phyloP scores from a whole-genome alignment of 2,888 invertebrate genomes.

The Caenorhabditis sp. region DNA sequence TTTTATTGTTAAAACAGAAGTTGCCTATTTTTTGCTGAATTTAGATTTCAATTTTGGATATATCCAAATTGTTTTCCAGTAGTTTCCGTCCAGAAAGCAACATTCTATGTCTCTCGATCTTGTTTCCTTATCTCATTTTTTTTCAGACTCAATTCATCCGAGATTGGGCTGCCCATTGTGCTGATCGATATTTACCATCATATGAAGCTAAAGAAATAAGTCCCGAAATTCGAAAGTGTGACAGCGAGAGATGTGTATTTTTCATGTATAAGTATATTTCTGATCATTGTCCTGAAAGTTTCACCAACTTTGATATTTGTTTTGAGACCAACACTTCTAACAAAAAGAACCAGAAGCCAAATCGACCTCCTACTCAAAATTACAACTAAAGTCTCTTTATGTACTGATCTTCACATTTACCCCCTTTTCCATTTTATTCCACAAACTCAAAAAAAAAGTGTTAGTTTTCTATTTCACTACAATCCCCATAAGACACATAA shows the following conservation, averaged over 20 bases:
- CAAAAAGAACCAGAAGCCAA: neutral
- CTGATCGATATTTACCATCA: constrained; percentile 37
- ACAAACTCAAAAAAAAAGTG: neutral
- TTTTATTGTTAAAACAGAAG: too few species aligned
- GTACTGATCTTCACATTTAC: neutral
- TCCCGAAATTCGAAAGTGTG: constrained; percentile 46
- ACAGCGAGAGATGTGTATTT: constrained; percentile 43
- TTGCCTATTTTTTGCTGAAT: too few species aligned
- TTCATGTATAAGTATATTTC: constrained; percentile 51
- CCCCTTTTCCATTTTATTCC: neutral
- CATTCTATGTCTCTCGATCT: neutral
- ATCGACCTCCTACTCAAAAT: neutral
- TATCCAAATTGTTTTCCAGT: too few species aligned
- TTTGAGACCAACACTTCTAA: constrained; percentile 46
- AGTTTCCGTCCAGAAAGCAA: too few species aligned
- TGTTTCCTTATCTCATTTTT: constrained; percentile 11
- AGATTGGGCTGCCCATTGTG: constrained; percentile 49
- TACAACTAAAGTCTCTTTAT: neutral
- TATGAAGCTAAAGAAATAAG: constrained; percentile 46
- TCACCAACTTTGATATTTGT: constrained; percentile 42
- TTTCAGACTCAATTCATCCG: constrained; percentile 41
- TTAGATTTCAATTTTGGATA: too few species aligned
- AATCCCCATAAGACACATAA: constrained; percentile 29
- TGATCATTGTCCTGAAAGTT: constrained; percentile 32
- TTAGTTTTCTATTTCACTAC: constrained; percentile 8